A percentile compares a stretch with the other conserved stretches of the same genome.
These are phyloP conservation scores for Sarotherodon lohbergeri DNA, from an alignment of 2,113 vertebrate genomes.

Conservation along the genomic window DNA sequence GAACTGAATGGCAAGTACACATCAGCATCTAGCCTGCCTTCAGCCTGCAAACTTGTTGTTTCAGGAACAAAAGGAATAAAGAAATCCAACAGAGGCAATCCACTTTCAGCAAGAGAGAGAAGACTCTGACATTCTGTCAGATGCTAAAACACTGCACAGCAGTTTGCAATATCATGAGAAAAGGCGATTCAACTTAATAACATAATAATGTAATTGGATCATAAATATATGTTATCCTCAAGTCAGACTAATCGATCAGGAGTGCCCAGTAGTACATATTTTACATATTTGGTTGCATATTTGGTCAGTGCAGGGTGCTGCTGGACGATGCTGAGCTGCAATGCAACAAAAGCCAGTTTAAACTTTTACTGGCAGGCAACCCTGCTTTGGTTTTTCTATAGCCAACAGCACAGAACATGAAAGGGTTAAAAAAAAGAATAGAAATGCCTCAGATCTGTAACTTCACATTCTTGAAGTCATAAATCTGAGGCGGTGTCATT, in stretches of 20 bases:
- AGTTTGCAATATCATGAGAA: neutral
- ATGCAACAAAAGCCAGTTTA: neutral
- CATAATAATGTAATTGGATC: neutral
- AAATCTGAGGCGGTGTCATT: neutral
- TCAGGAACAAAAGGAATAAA: neutral
- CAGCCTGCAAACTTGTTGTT: neutral
- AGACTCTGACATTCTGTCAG: neutral
- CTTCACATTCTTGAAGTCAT: neutral
- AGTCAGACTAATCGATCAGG: neutral
- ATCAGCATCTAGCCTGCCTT: neutral
- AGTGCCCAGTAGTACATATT: neutral
- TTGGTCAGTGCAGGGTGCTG: neutral
- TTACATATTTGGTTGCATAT: neutral
- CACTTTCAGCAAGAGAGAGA: neutral
- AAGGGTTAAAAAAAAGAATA: neutral
- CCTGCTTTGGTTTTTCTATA: neutral
- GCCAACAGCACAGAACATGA: neutral
- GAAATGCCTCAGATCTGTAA: neutral
- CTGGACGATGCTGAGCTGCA: neutral
- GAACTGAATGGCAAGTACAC: neutral
- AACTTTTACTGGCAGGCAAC: neutral
- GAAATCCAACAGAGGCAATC: neutral
- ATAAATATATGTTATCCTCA: neutral
- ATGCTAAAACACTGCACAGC: neutral
- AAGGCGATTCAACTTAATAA: neutral